Evolutionary conservation across 2,888 invertebrate genomes (phyloP).

Genomic region (Leucozona laternaria): DNA sequence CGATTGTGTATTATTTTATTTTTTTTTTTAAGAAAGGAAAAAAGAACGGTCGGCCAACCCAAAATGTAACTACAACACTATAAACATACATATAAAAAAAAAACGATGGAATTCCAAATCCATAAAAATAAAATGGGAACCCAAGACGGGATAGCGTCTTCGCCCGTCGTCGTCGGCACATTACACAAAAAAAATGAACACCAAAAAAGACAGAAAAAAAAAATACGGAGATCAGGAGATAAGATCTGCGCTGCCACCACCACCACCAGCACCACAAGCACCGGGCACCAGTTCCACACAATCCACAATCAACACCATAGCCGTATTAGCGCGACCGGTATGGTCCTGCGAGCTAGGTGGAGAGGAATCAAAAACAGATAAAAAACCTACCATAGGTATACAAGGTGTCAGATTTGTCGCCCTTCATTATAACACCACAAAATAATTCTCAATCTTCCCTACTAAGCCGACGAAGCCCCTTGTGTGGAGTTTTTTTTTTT

Average conservation of each 20-base stretch:
- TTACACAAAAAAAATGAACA: conserved; percentile 73
- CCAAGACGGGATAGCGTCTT: conserved; percentile 72
- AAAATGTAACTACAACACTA: conserved; percentile 73
- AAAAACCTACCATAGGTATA: conserved; percentile 78
- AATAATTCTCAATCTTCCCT: conserved; percentile 73
- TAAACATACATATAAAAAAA: conserved; percentile 59
- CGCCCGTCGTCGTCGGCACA: conserved; percentile 67
- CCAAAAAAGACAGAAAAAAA: conserved; percentile 76
- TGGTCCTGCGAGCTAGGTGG: conserved; percentile 69
- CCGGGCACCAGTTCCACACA: conserved; percentile 34
- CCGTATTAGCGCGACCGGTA: conserved; percentile 70
- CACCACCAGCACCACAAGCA: conserved; percentile 34
- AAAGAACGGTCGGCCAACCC: conserved; percentile 68
- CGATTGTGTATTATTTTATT: conserved; percentile 14
- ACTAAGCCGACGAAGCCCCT: conserved; percentile 42
- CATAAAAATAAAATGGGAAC: conserved; percentile 76
- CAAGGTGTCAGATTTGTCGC: conserved; percentile 84
- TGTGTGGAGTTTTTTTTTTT: conserved; percentile 16
- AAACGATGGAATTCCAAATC: conserved; percentile 76
- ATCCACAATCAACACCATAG: conserved; percentile 47
- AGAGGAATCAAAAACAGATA: conserved; percentile 66
- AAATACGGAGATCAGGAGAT: conserved; percentile 80
- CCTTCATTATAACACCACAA: conserved; percentile 81
- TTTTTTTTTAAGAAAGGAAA: conserved; percentile 21
- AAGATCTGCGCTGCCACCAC: conserved; percentile 78